Conservation (phyloP, 2,113 vertebrate genomes). For the sheep (Ovis aries) region ARS-UI_Ramb_v3.0 NC_056061.1:60407001-60407500, state of each 20-base stretch:
- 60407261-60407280: not conserved
- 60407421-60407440: not conserved
- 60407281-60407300: slow-evolving; percentile 4
- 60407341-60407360: not conserved
- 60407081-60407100: not conserved
- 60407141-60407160: not conserved
- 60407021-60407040: not conserved
- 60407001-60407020: not conserved
- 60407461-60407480: not conserved
- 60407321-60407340: not conserved
- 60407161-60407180: not conserved
- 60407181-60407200: not conserved
- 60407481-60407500: not conserved
- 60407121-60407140: not conserved
- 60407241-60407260: not conserved
- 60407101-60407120: not conserved
- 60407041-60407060: not conserved
- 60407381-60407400: not conserved
- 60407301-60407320: not conserved
- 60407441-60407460: not conserved
- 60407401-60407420: not conserved
- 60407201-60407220: not conserved
- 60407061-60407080: not conserved
- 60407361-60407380: not conserved
- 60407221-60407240: not conserved